phyloP scores from a whole-genome alignment of 2,797 vertebrate genomes.

The Sebastes alutus region DNA sequence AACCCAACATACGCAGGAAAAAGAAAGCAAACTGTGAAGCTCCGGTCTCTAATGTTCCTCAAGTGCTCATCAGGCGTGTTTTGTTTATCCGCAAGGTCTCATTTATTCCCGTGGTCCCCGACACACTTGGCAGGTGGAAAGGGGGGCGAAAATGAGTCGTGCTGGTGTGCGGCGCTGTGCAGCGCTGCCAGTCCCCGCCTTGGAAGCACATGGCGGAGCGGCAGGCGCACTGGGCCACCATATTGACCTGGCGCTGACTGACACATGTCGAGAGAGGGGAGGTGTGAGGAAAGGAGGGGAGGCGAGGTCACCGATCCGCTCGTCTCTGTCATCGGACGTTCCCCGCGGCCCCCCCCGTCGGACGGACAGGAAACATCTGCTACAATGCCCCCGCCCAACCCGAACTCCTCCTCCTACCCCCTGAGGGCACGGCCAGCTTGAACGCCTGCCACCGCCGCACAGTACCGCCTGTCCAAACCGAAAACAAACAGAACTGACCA shows the following conservation, averaged over 20 bases:
- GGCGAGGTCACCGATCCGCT: constrained; percentile 58
- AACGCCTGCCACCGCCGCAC: constrained; percentile 44
- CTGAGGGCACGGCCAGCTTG: constrained; percentile 44
- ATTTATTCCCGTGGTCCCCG: constrained; percentile 50
- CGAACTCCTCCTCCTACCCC: not conserved
- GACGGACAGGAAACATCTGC: constrained; percentile 70
- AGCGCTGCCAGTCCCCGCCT: constrained; percentile 59
- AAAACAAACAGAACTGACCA: constrained; percentile 29
- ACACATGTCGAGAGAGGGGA: constrained; percentile 72
- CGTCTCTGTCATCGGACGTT: constrained; percentile 52
- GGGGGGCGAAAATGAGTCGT: constrained; percentile 46
- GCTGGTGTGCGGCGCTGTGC: constrained; percentile 29
- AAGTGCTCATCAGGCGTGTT: constrained; percentile 36
- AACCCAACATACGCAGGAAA: not conserved
- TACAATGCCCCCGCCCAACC: constrained; percentile 31
- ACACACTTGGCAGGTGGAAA: constrained; percentile 65
- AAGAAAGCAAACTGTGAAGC: not conserved
- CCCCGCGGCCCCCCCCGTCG: not conserved
- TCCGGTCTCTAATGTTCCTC: not conserved
- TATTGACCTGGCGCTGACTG: constrained; percentile 79
- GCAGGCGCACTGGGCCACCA: constrained; percentile 70
- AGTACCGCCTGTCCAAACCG: constrained; percentile 39
- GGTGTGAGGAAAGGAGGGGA: constrained; percentile 56
- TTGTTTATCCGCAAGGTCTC: constrained; percentile 53
- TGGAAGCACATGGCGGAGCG: constrained; percentile 73